phyloP scores from a whole-genome alignment of 2,797 vertebrate genomes.

The Pangasius sanitwongsei region DNA sequence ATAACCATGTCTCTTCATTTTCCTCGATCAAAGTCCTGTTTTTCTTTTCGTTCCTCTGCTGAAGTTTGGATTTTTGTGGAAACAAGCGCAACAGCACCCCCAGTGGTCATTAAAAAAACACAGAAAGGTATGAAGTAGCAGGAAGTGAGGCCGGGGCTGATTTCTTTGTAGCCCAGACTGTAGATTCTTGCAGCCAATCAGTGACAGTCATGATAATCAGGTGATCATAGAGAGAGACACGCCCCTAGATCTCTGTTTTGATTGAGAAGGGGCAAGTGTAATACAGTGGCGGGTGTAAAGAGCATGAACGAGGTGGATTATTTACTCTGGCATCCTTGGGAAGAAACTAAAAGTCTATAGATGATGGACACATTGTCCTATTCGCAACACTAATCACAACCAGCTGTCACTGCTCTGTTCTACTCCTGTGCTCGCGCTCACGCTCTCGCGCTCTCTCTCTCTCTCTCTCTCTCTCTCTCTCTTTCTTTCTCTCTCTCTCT shows the following conservation, averaged over 20 bases:
- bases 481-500: neutral
- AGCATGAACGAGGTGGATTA: neutral
- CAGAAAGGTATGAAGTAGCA: neutral
- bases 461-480: neutral
- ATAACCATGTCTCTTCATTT: neutral
- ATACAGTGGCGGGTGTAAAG: neutral
- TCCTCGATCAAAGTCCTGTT: neutral
- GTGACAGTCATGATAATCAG: neutral
- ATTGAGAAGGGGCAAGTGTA: neutral
- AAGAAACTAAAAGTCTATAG: neutral
- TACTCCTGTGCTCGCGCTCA: conserved; percentile 36
- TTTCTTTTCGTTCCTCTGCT: neutral
- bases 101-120: neutral
- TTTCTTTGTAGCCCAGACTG: neutral
- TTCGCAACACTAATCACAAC: neutral
- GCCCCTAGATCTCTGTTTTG: neutral
- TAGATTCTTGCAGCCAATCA: neutral
- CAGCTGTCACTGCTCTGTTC: neutral
- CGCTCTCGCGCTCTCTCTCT: conserved; percentile 35
- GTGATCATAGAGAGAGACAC: neutral
- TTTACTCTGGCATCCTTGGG: neutral
- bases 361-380: neutral
- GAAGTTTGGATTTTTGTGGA: neutral
- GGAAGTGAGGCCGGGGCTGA: neutral
- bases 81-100: too few relatives aligned